These are phyloP conservation scores for Petrocephalus microphthalmus DNA, from an alignment of 2,113 vertebrate genomes.

Conservation along the genomic window DNA sequence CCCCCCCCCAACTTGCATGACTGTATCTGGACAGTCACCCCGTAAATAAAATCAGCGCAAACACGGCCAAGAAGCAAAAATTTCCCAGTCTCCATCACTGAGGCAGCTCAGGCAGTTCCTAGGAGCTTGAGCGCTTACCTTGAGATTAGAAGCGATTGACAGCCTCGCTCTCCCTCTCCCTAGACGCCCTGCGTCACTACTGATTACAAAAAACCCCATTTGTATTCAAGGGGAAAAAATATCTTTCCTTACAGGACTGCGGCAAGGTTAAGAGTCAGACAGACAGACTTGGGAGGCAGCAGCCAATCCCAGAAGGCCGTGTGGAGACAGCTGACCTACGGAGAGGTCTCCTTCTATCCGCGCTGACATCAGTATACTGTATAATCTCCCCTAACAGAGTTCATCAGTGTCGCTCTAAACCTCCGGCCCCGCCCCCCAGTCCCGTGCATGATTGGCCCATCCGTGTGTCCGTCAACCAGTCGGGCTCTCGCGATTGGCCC, in stretches of 20 bases:
- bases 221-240: slow-evolving; percentile 15
- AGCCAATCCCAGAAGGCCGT: neutral
- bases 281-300: neutral
- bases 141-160: slow-evolving; percentile 14
- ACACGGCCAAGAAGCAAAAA: neutral
- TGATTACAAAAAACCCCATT: slow-evolving; percentile 12
- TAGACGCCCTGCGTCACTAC: slow-evolving; percentile 1
- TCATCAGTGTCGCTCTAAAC: neutral
- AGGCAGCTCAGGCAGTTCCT: neutral
- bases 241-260: slow-evolving; percentile 10
- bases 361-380: neutral
- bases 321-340: neutral
- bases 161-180: neutral
- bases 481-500: neutral
- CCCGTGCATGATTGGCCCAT: neutral
- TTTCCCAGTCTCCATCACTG: neutral
- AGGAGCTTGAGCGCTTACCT: neutral
- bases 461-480: neutral
- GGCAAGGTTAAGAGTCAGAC: neutral
- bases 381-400: neutral
- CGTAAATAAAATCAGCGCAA: neutral
- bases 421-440: neutral
- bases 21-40: neutral
- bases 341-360: neutral
- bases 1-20: neutral